Conservation (phyloP, 2,888 invertebrate genomes). For the Sinentomon sp. region DNA sequence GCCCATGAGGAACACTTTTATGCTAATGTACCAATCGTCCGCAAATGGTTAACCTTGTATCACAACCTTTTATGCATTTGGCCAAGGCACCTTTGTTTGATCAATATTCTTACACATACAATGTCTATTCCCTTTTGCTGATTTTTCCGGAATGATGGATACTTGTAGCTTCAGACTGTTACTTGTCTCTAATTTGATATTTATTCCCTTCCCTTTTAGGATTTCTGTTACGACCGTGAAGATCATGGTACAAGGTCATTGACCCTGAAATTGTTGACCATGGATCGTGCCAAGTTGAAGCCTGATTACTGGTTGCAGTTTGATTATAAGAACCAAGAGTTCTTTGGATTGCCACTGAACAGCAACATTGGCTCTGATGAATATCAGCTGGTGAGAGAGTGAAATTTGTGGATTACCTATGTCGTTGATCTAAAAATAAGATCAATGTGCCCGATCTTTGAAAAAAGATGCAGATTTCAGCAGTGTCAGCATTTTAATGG, state of each 20-base stretch:
- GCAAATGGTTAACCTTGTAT: no score
- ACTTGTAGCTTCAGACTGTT: background rate
- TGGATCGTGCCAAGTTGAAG: slow-evolving; percentile 36
- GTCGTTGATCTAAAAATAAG: no score
- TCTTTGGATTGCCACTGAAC: slow-evolving; percentile 53
- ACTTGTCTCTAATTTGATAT: background rate
- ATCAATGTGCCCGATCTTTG: no score
- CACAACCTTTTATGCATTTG: no score
- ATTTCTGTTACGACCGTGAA: slow-evolving; percentile 70
- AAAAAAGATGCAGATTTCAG: no score
- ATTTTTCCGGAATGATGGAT: background rate
- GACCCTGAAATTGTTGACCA: slow-evolving; percentile 39
- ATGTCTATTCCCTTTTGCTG: background rate
- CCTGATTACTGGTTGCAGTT: slow-evolving; percentile 60
- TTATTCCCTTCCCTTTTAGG: slow-evolving; percentile 24
- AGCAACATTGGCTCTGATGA: slow-evolving; percentile 41
- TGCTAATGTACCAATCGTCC: no score
- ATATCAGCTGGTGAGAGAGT: slow-evolving; percentile 35
- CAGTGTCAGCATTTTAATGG: no score
- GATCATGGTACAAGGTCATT: slow-evolving; percentile 45
- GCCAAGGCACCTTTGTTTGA: no score
- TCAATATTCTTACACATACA: background rate
- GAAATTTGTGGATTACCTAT: background rate
- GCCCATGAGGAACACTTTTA: no score
- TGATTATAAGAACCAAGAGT: slow-evolving; percentile 59